Conservation (phyloP, 2,797 vertebrate genomes). For the Nyctalus aviator region DNA sequence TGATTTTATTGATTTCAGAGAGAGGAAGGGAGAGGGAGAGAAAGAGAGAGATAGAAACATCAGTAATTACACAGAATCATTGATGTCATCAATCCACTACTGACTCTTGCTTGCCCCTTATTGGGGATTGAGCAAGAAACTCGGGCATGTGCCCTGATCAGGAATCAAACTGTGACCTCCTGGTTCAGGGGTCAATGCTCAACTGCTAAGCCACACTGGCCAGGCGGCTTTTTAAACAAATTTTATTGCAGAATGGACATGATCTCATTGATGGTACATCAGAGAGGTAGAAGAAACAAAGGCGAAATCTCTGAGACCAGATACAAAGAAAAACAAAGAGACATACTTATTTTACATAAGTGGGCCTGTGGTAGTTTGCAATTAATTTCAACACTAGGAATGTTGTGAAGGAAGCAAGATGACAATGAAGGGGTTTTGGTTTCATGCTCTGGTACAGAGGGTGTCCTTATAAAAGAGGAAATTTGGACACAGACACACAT, state of each 20-base stretch:
- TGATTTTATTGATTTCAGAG: neutral
- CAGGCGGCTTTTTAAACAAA: too few species aligned
- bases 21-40: too few species aligned
- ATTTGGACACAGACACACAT: neutral
- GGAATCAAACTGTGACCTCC: too few species aligned
- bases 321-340: neutral
- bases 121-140: too few species aligned
- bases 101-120: too few species aligned
- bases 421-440: neutral
- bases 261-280: neutral
- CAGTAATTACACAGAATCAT: too few species aligned
- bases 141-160: too few species aligned
- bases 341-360: neutral
- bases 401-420: neutral
- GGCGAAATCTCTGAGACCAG: neutral
- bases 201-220: too few species aligned
- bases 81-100: rapidly evolving
- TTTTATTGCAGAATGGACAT: neutral
- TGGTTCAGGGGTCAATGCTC: too few species aligned
- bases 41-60: too few species aligned
- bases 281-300: neutral
- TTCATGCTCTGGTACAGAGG: too few species aligned
- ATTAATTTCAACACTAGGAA: neutral
- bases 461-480: neutral
- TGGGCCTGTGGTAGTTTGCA: neutral